phyloP scores from a whole-genome alignment of 2,797 vertebrate species.

The Natrix natrix region DNA sequence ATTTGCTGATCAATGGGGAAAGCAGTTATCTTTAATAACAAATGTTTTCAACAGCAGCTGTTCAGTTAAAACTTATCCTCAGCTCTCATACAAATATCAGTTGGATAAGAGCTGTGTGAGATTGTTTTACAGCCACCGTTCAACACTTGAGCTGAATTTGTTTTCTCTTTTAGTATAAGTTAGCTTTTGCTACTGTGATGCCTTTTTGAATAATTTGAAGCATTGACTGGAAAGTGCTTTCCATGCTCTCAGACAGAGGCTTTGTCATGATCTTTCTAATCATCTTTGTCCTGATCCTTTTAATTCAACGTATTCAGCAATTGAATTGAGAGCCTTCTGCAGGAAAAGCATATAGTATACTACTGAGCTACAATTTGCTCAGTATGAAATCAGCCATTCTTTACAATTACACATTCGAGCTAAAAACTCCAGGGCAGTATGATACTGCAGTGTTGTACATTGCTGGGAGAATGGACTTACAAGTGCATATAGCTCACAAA shows the following conservation, averaged over 20 bases:
- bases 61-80: slow-evolving; percentile 2
- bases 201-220: background rate
- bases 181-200: background rate
- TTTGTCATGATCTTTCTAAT: background rate
- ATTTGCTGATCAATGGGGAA: background rate
- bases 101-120: background rate
- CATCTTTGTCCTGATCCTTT: background rate
- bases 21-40: background rate
- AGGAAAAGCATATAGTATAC: background rate
- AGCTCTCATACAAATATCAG: background rate
- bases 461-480: background rate
- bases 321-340: background rate
- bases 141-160: background rate
- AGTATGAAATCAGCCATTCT: background rate
- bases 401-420: background rate
- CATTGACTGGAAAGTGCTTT: background rate
- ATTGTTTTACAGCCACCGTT: background rate
- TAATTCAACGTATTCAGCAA: background rate
- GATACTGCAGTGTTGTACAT: background rate
- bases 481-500: background rate
- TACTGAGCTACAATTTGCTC: background rate
- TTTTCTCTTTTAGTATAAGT: background rate
- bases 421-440: background rate
- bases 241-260: background rate
- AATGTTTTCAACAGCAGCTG: background rate